Base-by-base conservation (phyloP, 2,888 invertebrate genomes). In the Agonum fuliginosum region DNA sequence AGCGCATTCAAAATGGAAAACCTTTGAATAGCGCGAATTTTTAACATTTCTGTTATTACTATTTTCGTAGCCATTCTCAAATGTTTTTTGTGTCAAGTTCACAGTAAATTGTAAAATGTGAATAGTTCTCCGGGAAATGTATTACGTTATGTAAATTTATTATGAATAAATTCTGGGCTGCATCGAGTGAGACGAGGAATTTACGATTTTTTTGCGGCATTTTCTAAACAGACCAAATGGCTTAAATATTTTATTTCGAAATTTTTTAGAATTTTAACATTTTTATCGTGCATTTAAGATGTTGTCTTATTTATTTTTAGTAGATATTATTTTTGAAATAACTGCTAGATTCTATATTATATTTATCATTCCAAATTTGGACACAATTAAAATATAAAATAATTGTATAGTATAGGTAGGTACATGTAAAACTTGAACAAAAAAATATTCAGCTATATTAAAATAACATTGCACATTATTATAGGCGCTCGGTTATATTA, bases 1-100 rank as follows among this genome's bases (percentile, higher is more conserved):
- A 70, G n/a, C 14, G 51, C 51, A 54, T 54, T 72, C 30, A 54
- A 72, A 72, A 72, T 72, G 54, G 72, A 72, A 34, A 48, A 62
- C 20, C 54, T 24, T 30, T 54, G 54, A 72, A 72, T 72, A 72
- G 72, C n/a, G 34, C 30, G 20, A 30, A 72, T 72, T 72, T 72
- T 72, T 54, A 72, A 51, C 72, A 72, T 48, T 72, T 62, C 71
- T 72, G 48, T 72, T 51, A 72, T 72, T 72, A 34, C 71, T 34
- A 72, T 72, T 72, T 67, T 51, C 51, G 71, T 17, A 20, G 17
- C 67, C 34, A 67, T 37, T 30, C 67, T 54, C 22, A 24, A 20
- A 54, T 34, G 30, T 34, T 62, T 62, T 62, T 62, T 14, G 62
- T 27, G 58, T 5, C 30, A 62, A 62, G 62, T 62, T 62, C 62